Evolutionary conservation across 1,140 invertebrate species (phyloP).

Genomic region (Dinoponera quadriceps): DNA sequence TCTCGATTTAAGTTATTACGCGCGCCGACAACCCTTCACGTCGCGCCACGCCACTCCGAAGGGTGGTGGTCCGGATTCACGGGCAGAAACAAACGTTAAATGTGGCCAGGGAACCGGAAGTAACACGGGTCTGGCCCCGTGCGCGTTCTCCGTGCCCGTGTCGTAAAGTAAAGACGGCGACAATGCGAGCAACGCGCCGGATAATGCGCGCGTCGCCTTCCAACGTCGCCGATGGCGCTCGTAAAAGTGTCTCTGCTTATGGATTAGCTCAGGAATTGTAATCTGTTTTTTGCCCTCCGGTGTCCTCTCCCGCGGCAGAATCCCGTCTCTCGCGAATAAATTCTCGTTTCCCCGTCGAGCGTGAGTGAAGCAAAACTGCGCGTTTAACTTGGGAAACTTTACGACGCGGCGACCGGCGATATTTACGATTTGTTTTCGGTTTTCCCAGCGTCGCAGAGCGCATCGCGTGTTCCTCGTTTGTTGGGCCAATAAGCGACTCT

Average conservation of each 20-base stretch:
- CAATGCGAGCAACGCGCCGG: slow-evolving; percentile 67
- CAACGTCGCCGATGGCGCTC: slow-evolving; percentile 6
- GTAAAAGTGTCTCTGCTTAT: slow-evolving; percentile 54
- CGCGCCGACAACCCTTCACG: slow-evolving; percentile 4
- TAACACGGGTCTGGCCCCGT: slow-evolving; percentile 48
- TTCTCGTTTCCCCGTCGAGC: slow-evolving; percentile 29
- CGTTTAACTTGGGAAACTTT: slow-evolving; percentile 51
- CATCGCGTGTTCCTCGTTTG: neutral
- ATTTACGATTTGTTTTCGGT: slow-evolving; percentile 60
- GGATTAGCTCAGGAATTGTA: slow-evolving; percentile 25
- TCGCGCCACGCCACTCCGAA: neutral
- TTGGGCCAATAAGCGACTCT: neutral
- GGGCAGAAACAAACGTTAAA: slow-evolving; percentile 68
- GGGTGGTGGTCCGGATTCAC: neutral
- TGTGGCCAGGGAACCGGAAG: slow-evolving; percentile 64
- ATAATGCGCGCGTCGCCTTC: slow-evolving; percentile 53
- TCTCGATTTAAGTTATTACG: slow-evolving; percentile 47
- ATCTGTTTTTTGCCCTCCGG: slow-evolving; percentile 29
- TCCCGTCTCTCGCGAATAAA: neutral
- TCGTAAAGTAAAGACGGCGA: slow-evolving; percentile 63
- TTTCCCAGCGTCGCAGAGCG: neutral
- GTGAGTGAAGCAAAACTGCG: slow-evolving; percentile 44
- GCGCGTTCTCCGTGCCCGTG: neutral
- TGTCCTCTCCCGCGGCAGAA: neutral
- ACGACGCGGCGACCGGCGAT: slow-evolving; percentile 35